Conservation (phyloP, 2,797 vertebrate species). For the Margarornis squamiger region DNA sequence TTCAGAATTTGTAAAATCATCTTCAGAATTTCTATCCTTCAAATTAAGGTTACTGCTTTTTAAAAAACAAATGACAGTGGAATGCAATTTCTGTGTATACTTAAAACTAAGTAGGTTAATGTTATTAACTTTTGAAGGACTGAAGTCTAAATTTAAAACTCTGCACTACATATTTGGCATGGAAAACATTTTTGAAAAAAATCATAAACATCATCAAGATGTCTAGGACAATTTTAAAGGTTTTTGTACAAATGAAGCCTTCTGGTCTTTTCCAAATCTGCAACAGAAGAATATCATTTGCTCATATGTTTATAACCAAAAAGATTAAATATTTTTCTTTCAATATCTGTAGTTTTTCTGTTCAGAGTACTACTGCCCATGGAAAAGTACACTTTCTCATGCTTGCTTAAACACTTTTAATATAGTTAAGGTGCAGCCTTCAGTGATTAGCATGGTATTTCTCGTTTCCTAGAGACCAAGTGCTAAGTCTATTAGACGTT, state of each 20-base stretch:
- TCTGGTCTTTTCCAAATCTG: neutral
- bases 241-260: neutral
- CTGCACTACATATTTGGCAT: neutral
- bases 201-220: neutral
- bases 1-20: neutral
- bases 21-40: neutral
- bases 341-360: slow-evolving; percentile 1
- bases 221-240: neutral
- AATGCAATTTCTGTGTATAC: neutral
- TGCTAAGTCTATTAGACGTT: slow-evolving; percentile 70
- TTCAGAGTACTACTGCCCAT: neutral
- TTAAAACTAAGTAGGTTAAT: neutral
- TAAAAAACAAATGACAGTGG: neutral
- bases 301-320: neutral
- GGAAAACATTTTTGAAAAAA: neutral
- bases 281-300: neutral
- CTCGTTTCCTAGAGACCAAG: slow-evolving; percentile 71
- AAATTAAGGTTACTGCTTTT: neutral
- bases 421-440: slow-evolving; percentile 53
- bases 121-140: neutral
- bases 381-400: slow-evolving; percentile 45
- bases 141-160: neutral
- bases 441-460: slow-evolving; percentile 64
- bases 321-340: slow-evolving; percentile 25
- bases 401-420: slow-evolving; percentile 50